phyloP scores from a whole-genome alignment of 1,140 invertebrate genomes.

The Yoshiicerus persimilis region DNA sequence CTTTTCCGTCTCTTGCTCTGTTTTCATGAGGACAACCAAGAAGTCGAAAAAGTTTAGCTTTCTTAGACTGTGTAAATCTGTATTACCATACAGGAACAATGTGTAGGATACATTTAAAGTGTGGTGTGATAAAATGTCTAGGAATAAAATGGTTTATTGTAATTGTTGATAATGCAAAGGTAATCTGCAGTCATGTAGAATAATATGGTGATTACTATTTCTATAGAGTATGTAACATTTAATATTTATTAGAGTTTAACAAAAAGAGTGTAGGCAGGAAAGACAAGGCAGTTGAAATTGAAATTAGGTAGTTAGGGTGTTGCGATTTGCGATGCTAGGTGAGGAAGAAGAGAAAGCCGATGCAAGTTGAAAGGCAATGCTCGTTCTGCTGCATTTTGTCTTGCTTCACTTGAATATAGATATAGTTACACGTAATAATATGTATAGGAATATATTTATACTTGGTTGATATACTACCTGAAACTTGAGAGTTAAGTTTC shows the following conservation, averaged over 20 bases:
- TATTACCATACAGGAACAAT: too few relatives aligned
- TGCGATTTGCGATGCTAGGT: neutral
- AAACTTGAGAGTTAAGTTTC: neutral
- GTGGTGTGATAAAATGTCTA: too few relatives aligned
- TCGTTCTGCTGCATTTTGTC: neutral
- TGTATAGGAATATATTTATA: neutral
- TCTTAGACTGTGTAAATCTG: too few relatives aligned
- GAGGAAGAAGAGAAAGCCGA: slow-evolving; percentile 2
- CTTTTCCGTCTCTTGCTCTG: too few relatives aligned
- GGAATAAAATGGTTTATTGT: too few relatives aligned
- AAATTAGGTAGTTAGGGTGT: neutral
- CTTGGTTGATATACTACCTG: neutral
- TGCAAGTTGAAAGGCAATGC: neutral
- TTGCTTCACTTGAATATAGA: neutral
- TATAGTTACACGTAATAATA: neutral
- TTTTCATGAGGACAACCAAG: too few relatives aligned
- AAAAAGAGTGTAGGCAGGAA: neutral
- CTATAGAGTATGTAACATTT: neutral
- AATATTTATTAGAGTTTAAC: neutral
- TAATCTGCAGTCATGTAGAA: neutral
- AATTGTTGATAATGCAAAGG: too few relatives aligned
- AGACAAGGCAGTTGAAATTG: neutral
- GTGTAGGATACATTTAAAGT: too few relatives aligned
- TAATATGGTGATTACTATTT: neutral
- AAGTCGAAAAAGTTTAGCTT: too few relatives aligned